These are phyloP conservation scores for Sminthopsis crassicaudata DNA, from an alignment of 2,113 vertebrate species.

Conservation along the genomic window DNA sequence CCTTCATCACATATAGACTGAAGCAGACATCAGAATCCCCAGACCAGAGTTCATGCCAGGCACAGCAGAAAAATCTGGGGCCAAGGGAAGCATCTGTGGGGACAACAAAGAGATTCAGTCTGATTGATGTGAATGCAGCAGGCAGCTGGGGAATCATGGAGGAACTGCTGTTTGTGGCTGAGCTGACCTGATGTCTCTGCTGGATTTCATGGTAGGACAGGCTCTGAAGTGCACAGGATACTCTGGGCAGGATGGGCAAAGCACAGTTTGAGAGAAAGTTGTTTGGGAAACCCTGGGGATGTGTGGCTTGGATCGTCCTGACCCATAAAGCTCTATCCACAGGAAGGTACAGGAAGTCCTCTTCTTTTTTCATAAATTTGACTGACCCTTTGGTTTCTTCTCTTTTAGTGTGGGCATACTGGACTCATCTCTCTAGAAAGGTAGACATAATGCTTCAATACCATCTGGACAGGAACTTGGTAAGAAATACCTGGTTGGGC, in stretches of 20 bases:
- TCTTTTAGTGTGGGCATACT: neutral
- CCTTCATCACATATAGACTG: neutral
- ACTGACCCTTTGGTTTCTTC: neutral
- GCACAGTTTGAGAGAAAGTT: neutral
- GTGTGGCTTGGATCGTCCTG: neutral
- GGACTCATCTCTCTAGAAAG: neutral
- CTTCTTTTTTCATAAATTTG: neutral
- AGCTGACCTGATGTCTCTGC: neutral
- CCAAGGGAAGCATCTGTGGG: neutral
- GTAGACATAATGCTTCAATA: neutral
- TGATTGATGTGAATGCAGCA: neutral
- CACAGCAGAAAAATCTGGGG: neutral
- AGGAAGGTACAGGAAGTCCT: neutral
- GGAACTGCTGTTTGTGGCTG: neutral
- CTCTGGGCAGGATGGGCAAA: neutral
- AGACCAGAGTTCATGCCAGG: neutral
- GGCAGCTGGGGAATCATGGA: neutral
- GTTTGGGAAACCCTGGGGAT: neutral
- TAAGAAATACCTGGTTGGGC: neutral
- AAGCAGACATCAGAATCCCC: neutral
- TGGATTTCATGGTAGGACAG: neutral
- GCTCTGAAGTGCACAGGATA: neutral
- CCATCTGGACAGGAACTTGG: neutral
- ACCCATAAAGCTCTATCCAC: neutral
- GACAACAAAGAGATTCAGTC: neutral